Conservation (phyloP, 2,113 vertebrate species). For the Polypterus bichir region DNA sequence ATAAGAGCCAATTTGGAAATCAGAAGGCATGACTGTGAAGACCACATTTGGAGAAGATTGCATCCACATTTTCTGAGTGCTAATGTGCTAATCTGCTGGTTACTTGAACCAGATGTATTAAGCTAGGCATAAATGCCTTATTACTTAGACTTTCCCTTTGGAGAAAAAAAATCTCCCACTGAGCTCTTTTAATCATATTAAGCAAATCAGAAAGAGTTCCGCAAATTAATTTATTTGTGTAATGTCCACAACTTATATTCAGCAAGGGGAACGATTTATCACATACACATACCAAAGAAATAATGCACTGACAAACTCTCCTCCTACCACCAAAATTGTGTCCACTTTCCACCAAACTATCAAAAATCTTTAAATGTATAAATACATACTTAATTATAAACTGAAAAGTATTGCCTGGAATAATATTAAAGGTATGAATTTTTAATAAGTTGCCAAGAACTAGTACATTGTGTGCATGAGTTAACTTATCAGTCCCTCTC, state of each 20-base stretch:
- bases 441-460: too few species aligned
- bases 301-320: too few species aligned
- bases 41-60: constrained; percentile 58
- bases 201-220: constrained; percentile 31
- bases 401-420: too few species aligned
- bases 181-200: constrained; percentile 51
- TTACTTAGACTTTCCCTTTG: constrained; percentile 49
- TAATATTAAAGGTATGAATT: too few species aligned
- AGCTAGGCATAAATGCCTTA: constrained; percentile 50
- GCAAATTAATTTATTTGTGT: constrained; percentile 30
- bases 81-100: constrained; percentile 96
- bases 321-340: too few species aligned
- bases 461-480: too few species aligned
- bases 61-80: constrained; percentile 60
- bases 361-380: too few species aligned
- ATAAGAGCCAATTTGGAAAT: constrained; percentile 40
- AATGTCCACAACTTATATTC: not conserved
- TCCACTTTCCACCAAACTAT: too few species aligned
- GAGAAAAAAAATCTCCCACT: constrained; percentile 69
- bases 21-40: constrained; percentile 53
- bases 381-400: too few species aligned
- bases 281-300: too few species aligned
- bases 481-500: too few species aligned
- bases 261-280: too few species aligned
- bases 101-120: constrained; percentile 76